Percentiles rank a stretch among this genome's conserved stretches.
Evolutionary conservation across 2,888 invertebrate genomes (phyloP).

Genomic region (Cinara cedri): DNA sequence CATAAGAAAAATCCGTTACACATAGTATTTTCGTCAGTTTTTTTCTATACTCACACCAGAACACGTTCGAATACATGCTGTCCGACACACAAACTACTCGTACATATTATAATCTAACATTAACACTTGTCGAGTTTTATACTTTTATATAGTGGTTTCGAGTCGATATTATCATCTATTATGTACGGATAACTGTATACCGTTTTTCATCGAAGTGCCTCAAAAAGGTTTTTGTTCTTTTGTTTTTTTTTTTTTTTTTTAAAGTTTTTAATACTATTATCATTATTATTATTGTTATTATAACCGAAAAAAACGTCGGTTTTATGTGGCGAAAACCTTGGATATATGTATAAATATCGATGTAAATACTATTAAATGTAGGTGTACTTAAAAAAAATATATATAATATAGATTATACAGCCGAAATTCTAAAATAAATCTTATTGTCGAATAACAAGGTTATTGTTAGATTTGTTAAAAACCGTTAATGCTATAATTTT

Average conservation of each 20-base stretch:
- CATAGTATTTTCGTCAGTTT: conserved; percentile 8
- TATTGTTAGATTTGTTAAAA: no score
- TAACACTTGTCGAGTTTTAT: conserved; percentile 11
- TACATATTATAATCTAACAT: not conserved
- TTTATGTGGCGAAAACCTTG: not conserved
- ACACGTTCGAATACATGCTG: conserved; percentile 1
- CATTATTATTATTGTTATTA: no score
- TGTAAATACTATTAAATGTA: no score
- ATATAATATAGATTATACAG: not conserved
- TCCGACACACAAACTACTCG: not conserved
- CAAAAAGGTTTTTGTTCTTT: conserved; percentile 1
- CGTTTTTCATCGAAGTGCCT: not conserved
- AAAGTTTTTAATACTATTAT: no score
- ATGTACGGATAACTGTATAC: not conserved
- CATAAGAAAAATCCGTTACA: conserved; percentile 38
- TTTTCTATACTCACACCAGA: conserved; percentile 9
- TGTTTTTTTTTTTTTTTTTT: not conserved
- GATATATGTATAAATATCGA: no score
- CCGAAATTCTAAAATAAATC: not conserved
- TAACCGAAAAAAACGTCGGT: not conserved
- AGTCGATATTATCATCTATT: not conserved
- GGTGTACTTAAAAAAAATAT: not conserved
- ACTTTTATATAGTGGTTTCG: conserved; percentile 16
- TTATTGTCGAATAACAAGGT: no score
- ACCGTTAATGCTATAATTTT: no score